These are phyloP conservation scores for Dendrocopos noguchii DNA, from an alignment of 2,113 vertebrate species.

Conservation along the genomic window DNA sequence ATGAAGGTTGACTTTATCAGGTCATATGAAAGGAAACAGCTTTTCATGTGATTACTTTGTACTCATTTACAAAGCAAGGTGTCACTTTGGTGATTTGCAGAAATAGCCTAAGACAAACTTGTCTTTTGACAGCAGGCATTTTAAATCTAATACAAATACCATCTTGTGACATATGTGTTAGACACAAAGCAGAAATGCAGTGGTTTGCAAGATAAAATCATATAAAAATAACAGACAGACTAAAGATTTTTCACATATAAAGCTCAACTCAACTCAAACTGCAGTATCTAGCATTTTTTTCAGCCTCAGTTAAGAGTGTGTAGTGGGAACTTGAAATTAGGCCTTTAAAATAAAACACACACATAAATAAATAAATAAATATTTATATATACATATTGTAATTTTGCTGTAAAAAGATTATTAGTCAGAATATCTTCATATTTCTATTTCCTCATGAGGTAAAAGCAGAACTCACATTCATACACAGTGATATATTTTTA, in stretches of 20 bases:
- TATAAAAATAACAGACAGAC: neutral
- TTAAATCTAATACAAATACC: neutral
- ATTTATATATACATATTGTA: too few relatives aligned
- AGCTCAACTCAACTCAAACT: neutral
- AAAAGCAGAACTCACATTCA: neutral
- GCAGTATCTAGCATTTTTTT: neutral
- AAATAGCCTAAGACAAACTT: slow-evolving; percentile 11
- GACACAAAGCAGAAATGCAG: neutral
- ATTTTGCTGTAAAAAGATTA: neutral
- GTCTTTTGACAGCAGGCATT: slow-evolving; percentile 11
- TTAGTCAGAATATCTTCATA: neutral
- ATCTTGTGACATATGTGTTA: neutral
- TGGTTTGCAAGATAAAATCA: neutral
- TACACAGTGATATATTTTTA: neutral
- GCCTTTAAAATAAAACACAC: neutral
- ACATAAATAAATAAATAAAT: neutral
- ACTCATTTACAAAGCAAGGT: too few relatives aligned
- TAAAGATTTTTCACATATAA: neutral
- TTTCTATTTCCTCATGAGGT: neutral
- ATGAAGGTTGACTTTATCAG: neutral
- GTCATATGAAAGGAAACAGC: neutral
- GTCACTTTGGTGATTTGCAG: neutral
- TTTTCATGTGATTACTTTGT: neutral
- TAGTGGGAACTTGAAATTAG: neutral
- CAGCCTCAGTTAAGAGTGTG: neutral